Evolutionary conservation across 2,888 invertebrate species (phyloP).

Genomic region (Eilema sororculum): DNA sequence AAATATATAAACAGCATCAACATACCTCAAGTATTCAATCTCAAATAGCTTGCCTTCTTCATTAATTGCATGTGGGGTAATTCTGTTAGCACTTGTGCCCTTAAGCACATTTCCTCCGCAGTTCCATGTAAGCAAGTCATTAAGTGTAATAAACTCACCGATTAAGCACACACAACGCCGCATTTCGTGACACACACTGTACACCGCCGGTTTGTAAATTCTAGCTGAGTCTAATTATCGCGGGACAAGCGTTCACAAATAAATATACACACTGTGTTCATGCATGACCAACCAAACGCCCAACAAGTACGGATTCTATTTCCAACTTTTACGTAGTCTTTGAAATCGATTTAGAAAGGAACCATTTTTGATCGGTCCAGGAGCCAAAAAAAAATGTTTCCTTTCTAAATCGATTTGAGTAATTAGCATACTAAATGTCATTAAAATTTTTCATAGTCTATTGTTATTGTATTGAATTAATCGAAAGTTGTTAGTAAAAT

Average conservation of each 20-base stretch:
- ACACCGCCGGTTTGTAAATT: conserved; percentile 59
- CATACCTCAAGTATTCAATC: not conserved
- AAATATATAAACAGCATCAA: not conserved
- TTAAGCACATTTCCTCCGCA: not conserved
- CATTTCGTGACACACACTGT: conserved; percentile 55
- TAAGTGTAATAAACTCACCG: conserved; percentile 62
- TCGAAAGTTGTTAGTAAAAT: too few relatives aligned
- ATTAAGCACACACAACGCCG: conserved; percentile 57
- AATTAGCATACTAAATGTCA: too few relatives aligned
- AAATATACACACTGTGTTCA: conserved; percentile 55
- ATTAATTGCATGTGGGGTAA: not conserved
- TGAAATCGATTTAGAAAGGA: too few relatives aligned
- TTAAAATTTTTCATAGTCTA: too few relatives aligned
- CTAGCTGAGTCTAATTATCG: conserved; percentile 61
- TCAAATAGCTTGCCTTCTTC: not conserved
- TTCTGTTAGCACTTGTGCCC: not conserved
- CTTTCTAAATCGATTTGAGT: too few relatives aligned
- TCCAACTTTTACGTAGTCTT: not conserved
- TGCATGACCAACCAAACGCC: conserved; percentile 23
- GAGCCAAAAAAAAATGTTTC: too few relatives aligned
- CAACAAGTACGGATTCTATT: not conserved
- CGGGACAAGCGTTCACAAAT: conserved; percentile 59
- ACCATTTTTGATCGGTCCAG: too few relatives aligned
- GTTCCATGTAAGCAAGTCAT: conserved; percentile 29
- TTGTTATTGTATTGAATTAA: too few relatives aligned